A percentile compares a stretch with the other conserved stretches of the same genome.
Evolutionary conservation across 2,797 vertebrate species (phyloP).

Genomic region (Rhinichthys osculus): DNA sequence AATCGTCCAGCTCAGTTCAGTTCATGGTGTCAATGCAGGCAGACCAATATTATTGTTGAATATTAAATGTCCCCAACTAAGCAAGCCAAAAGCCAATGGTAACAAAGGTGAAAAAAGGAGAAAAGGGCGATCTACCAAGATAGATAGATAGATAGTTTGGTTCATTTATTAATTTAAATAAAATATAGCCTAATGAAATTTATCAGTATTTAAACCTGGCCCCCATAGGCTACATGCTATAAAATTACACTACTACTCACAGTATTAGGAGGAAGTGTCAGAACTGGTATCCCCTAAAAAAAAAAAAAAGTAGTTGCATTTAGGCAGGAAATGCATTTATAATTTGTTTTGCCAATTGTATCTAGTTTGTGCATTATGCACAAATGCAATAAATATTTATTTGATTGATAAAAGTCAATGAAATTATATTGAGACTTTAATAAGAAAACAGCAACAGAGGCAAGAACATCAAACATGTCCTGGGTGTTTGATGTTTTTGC

Average conservation of each 20-base stretch:
- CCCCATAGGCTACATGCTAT: too few relatives aligned
- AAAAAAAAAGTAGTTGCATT: neutral
- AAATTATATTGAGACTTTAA: neutral
- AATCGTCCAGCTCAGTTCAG: too few relatives aligned
- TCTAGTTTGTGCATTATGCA: neutral
- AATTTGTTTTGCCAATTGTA: neutral
- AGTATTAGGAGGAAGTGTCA: neutral
- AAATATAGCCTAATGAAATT: too few relatives aligned
- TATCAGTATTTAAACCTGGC: neutral
- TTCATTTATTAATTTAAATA: too few relatives aligned
- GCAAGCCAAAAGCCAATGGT: too few relatives aligned
- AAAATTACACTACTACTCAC: neutral
- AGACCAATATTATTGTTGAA: too few relatives aligned
- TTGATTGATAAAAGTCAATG: neutral
- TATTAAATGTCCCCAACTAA: too few relatives aligned
- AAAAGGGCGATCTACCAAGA: too few relatives aligned
- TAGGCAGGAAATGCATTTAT: neutral
- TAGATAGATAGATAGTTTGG: neutral
- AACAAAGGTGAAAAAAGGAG: too few relatives aligned
- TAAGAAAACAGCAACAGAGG: neutral
- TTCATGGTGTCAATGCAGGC: too few relatives aligned
- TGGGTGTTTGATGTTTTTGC: conserved; percentile 9
- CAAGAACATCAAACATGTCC: neutral
- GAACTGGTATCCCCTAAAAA: neutral
- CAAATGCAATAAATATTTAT: neutral